Evolutionary conservation across 1,140 invertebrate genomes (phyloP).

Genomic region (Contarinia nasturtii): DNA sequence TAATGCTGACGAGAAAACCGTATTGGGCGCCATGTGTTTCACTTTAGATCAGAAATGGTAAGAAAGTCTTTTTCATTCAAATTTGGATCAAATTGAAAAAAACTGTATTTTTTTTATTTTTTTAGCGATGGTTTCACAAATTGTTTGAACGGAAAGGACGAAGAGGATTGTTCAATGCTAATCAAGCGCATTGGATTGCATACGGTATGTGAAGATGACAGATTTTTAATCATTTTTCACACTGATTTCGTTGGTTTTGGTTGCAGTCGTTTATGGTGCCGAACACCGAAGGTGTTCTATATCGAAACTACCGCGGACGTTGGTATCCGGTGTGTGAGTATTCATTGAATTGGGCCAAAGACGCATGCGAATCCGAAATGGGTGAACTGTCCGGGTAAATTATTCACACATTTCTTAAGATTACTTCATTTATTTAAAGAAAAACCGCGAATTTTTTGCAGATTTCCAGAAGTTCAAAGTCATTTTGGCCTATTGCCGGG

Average conservation of each 20-base stretch:
- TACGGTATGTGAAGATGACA: too few species aligned
- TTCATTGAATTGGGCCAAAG: slow-evolving; percentile 37
- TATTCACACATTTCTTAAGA: too few species aligned
- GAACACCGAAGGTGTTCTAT: slow-evolving; percentile 45
- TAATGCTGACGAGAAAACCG: slow-evolving; percentile 32
- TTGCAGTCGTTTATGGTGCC: slow-evolving; percentile 42
- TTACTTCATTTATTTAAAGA: too few species aligned
- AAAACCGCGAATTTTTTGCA: too few species aligned
- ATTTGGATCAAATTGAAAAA: too few species aligned
- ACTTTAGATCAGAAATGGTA: slow-evolving; percentile 13
- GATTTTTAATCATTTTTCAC: too few species aligned
- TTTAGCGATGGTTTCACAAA: slow-evolving; percentile 40
- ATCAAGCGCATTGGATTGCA: slow-evolving; percentile 30
- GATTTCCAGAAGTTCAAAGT: too few species aligned
- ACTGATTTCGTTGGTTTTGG: too few species aligned
- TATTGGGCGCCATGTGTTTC: slow-evolving; percentile 16
- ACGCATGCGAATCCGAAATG: slow-evolving; percentile 39
- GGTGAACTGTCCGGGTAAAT: slow-evolving; percentile 13
- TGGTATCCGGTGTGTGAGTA: slow-evolving; percentile 60
- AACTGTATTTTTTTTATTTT: too few species aligned
- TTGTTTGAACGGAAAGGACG: slow-evolving; percentile 53
- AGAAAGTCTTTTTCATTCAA: too few species aligned
- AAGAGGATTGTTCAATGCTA: slow-evolving; percentile 46
- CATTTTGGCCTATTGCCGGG: too few species aligned
- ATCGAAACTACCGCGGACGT: slow-evolving; percentile 48